A percentile compares a stretch with the other conserved stretches of the same genome.
These are phyloP conservation scores for Seriola rivoliana DNA, from an alignment of 2,113 vertebrate genomes.

Conservation along the genomic window DNA sequence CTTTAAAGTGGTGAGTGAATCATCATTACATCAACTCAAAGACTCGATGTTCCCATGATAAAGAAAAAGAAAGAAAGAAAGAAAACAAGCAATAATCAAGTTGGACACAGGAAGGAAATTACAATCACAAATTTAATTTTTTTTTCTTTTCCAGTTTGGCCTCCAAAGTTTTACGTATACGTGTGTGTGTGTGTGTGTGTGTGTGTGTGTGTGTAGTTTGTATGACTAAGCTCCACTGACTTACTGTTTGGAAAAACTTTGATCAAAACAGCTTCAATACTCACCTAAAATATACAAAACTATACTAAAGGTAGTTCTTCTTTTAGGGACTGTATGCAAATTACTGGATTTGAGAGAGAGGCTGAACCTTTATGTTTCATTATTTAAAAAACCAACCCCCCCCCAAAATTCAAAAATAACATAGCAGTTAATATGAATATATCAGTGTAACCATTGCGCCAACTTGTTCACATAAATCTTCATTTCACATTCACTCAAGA, in stretches of 20 bases:
- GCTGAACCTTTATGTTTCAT: not conserved
- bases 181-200: conserved; percentile 27
- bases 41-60: not conserved
- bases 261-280: conserved; percentile 21
- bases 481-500: too few species aligned
- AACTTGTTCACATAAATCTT: too few species aligned
- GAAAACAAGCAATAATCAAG: conserved; percentile 1
- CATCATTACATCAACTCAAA: not conserved
- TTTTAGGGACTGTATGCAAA: not conserved
- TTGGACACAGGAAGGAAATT: conserved; percentile 41
- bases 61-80: not conserved
- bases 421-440: too few species aligned
- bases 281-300: not conserved
- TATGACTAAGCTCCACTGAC: not conserved
- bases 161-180: not conserved
- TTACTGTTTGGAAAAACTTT: not conserved
- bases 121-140: conserved; percentile 43
- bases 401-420: too few species aligned
- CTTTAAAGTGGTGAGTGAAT: not conserved
- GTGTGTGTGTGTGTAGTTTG: conserved; percentile 19
- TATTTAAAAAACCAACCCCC: too few species aligned
- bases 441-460: too few species aligned
- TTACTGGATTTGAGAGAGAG: not conserved
- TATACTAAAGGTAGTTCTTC: not conserved
- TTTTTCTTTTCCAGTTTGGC: conserved; percentile 4